phyloP scores from a whole-genome alignment of 2,797 vertebrate species.

The Anguilla obscura region DNA sequence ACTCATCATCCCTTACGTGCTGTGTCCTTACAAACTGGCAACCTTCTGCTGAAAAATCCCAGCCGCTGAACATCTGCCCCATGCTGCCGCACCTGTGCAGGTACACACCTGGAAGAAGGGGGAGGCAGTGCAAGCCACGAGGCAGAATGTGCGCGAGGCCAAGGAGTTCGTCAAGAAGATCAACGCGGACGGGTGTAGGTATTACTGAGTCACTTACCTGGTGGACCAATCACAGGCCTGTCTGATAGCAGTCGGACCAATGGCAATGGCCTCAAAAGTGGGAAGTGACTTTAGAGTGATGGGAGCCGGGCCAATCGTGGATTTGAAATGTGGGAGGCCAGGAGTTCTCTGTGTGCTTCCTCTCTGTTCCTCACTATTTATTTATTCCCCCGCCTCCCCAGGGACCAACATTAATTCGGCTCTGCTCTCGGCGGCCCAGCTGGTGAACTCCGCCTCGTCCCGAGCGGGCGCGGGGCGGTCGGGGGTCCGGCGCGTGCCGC shows the following conservation, averaged over 20 bases:
- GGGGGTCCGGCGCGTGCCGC: conserved; percentile 64
- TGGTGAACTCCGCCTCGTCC: conserved; percentile 68
- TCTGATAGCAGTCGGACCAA: not conserved
- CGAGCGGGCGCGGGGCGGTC: conserved; percentile 42
- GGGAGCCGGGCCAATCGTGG: not conserved
- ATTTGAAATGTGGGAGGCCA: not conserved
- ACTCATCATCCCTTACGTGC: not conserved
- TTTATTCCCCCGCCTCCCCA: conserved; percentile 45
- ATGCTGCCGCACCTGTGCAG: not conserved
- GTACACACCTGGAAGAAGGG: conserved; percentile 78
- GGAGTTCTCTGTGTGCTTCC: not conserved
- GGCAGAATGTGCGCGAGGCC: conserved; percentile 76
- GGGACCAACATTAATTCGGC: conserved; percentile 86
- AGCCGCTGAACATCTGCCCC: not conserved
- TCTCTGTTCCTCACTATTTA: not conserved
- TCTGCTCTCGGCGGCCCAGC: conserved; percentile 76
- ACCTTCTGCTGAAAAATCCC: not conserved
- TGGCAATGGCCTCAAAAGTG: not conserved
- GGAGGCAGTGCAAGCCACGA: conserved; percentile 73
- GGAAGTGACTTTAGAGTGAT: not conserved
- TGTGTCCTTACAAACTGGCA: not conserved
- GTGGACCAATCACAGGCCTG: not conserved
- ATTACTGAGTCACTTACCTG: not conserved
- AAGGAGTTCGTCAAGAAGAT: conserved; percentile 77
- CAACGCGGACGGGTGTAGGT: conserved; percentile 81